These are phyloP conservation scores for Nothocercus nigrocapillus DNA, from an alignment of 2,113 vertebrate genomes.

Conservation along the genomic window DNA sequence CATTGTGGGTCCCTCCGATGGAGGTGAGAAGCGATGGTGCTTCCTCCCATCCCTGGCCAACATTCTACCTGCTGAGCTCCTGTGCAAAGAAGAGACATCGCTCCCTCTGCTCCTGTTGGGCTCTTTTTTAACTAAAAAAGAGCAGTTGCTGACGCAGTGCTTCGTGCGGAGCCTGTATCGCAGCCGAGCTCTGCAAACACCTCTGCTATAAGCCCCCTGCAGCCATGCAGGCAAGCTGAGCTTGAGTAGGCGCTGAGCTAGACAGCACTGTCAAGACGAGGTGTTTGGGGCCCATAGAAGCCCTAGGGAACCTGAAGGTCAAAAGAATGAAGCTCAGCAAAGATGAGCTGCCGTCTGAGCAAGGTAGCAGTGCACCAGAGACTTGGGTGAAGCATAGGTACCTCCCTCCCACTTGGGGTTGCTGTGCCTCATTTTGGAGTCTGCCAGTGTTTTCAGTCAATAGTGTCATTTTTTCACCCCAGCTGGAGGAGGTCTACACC, in stretches of 20 bases:
- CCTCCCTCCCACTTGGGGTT: neutral
- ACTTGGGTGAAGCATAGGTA: neutral
- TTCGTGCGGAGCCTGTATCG: neutral
- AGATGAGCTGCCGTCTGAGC: neutral
- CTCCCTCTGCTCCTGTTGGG: neutral
- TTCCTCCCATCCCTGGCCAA: neutral
- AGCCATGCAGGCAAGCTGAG: neutral
- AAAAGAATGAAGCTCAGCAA: neutral
- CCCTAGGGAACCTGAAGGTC: neutral
- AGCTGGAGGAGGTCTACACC: neutral
- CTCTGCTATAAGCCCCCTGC: neutral
- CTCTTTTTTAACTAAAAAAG: neutral
- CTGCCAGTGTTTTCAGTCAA: neutral
- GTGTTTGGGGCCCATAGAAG: neutral
- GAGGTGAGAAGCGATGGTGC: neutral
- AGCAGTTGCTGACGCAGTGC: neutral
- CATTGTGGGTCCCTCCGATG: neutral
- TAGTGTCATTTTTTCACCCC: neutral
- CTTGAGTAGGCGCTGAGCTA: neutral
- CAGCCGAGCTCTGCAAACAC: no score
- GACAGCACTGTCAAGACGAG: neutral
- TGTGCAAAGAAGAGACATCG: neutral
- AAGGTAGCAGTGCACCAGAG: neutral
- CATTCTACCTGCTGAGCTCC: neutral
- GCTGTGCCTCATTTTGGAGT: neutral